Base-by-base conservation (phyloP, 2,113 vertebrate genomes). In the Micronisus gabar region DNA sequence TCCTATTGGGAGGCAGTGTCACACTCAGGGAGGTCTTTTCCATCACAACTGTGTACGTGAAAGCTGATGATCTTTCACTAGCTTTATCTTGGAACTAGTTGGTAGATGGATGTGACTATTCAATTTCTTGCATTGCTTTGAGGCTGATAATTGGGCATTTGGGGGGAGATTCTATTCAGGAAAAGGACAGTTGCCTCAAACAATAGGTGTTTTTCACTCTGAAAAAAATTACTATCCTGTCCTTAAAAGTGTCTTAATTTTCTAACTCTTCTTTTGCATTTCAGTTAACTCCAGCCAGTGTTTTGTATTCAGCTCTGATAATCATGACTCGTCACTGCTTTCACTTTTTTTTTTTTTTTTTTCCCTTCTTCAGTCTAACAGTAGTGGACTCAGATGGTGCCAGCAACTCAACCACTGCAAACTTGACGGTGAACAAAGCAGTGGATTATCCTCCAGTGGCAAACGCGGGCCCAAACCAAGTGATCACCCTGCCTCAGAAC, bases 391-490 rank as follows among this genome's bases (percentile, higher is more conserved):
- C 99, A 0, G 99, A 99, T 15, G 99, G 99, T 63, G 99, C 99
- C 86, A 98, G 98, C 73, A 98, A 97, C 97, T 99, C 99, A 3
- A 99, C 99, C n/a, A 99, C 98, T 82, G 99, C 99, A 67, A 99
- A 96, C 63, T 91, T 99, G 79, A 98, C 98, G 0, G 99, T 99
- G 92, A 99, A 99, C 97, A 99, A 99, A 97, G 99, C 99, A 52
- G 99, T 98, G 96, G 99, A 99, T 96, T 99, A 99, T 95, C 98
- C 98, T 12, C 99, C 99, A 7, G 99, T 99, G 94, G 99, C 99
- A 90, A 99, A 99, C 1, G 98, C 99, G 0, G 99, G 99, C 48
- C 98, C 99, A 8, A 99, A 99, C 97, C 99, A 99, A 98, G 99
- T 99, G 88, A 99, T 99, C 95, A 99, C 99, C 29, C 96, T 99